These are phyloP conservation scores for Eilema depressum DNA, from an alignment of 2,888 invertebrate species.

Conservation along the genomic window DNA sequence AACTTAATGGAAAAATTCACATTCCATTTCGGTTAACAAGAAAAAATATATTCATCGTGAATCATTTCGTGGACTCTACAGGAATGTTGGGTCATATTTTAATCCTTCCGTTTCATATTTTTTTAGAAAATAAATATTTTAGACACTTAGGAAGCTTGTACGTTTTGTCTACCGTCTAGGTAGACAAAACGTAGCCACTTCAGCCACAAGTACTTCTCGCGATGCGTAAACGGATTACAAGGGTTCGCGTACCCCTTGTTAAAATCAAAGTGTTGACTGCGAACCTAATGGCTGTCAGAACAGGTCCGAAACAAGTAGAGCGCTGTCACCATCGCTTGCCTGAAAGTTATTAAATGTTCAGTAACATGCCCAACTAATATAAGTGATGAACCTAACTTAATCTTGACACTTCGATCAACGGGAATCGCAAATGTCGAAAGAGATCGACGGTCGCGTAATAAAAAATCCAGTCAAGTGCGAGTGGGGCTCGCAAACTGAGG, in stretches of 20 bases:
- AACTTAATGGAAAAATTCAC: too few relatives aligned
- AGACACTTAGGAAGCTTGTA: constrained; percentile 60
- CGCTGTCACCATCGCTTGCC: constrained; percentile 23
- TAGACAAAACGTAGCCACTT: constrained; percentile 71
- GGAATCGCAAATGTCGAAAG: background rate
- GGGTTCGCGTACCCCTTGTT: constrained; percentile 71
- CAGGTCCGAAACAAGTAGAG: constrained; percentile 26
- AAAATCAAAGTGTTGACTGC: constrained; percentile 79
- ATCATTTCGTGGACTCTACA: background rate
- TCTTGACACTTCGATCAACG: background rate
- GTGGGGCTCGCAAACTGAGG: too few relatives aligned
- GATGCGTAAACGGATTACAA: constrained; percentile 79
- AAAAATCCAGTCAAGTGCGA: too few relatives aligned
- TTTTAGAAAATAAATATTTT: constrained; percentile 58
- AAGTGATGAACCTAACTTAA: background rate
- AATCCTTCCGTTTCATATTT: constrained; percentile 27
- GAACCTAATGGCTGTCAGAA: constrained; percentile 66
- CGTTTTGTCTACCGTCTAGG: too few relatives aligned
- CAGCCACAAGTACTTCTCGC: constrained; percentile 65
- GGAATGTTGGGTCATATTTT: background rate
- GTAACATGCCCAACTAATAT: background rate
- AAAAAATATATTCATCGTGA: constrained; percentile 2
- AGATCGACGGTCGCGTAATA: too few relatives aligned
- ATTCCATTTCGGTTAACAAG: too few relatives aligned
- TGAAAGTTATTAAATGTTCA: background rate